Conservation (phyloP, 2,888 invertebrate genomes). For the Charanyca ferruginea region DNA sequence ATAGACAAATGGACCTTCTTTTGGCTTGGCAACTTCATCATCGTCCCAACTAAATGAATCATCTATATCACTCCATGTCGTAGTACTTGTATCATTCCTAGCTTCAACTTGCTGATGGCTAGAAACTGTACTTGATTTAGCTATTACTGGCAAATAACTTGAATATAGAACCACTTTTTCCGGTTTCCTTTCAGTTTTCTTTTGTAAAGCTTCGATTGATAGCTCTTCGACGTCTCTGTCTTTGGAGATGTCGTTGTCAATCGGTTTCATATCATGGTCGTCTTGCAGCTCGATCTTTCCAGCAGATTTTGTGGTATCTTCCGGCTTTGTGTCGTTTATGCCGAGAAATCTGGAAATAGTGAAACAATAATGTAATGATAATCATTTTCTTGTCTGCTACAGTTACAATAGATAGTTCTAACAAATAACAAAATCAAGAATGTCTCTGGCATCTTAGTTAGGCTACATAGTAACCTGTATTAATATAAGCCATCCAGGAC, state of each 20-base stretch:
- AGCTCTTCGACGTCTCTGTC: constrained; percentile 83
- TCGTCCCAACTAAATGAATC: constrained; percentile 73
- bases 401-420: too few species aligned
- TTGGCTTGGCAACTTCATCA: constrained; percentile 63
- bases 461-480: too few species aligned
- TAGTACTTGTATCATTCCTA: constrained; percentile 39
- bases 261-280: constrained; percentile 72
- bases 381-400: too few species aligned
- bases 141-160: constrained; percentile 74
- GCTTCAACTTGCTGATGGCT: constrained; percentile 24
- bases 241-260: constrained; percentile 75
- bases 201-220: constrained; percentile 72
- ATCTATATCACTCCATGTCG: constrained; percentile 60
- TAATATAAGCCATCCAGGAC: too few species aligned
- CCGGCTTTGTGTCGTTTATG: constrained; percentile 66
- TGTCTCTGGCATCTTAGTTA: too few species aligned
- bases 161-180: constrained; percentile 82
- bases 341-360: constrained; percentile 81
- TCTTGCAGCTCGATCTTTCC: constrained; percentile 77
- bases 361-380: too few species aligned
- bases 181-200: constrained; percentile 79
- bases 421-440: too few species aligned
- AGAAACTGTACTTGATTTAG: neutral
- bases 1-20: constrained; percentile 75
- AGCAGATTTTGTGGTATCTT: constrained; percentile 70